Conservation (phyloP, 2,113 vertebrate genomes). For the Syngnathus floridae region DNA sequence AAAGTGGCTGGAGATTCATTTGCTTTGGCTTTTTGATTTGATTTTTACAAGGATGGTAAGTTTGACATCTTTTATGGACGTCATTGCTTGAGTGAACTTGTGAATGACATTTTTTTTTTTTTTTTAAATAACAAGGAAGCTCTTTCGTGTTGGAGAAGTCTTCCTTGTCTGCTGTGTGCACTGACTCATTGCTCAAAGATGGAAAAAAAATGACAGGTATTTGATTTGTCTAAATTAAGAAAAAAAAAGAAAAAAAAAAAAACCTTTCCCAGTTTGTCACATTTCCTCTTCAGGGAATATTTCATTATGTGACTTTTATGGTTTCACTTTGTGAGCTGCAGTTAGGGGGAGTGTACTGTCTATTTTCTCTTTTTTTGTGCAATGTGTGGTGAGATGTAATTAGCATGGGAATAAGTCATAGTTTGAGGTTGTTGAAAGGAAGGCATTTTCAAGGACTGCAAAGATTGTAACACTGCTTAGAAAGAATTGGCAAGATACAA, state of each 20-base stretch:
- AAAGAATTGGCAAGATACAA: neutral
- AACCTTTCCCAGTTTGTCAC: no score
- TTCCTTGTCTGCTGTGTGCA: neutral
- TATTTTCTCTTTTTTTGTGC: neutral
- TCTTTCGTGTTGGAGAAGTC: neutral
- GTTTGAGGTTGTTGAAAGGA: slow-evolving; percentile 3
- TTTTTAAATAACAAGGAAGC: neutral
- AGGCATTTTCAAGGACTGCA: slow-evolving; percentile 1
- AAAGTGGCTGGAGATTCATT: neutral
- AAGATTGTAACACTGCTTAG: neutral
- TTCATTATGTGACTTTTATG: no score
- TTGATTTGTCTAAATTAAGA: neutral
- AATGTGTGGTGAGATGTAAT: neutral
- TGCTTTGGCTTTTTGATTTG: neutral
- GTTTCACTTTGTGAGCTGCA: no score
- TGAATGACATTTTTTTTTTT: slow-evolving; percentile 11
- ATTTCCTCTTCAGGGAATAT: no score
- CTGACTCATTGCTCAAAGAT: neutral
- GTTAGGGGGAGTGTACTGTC: no score
- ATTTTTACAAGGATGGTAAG: neutral
- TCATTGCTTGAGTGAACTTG: slow-evolving; percentile 8
- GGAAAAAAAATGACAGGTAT: neutral
- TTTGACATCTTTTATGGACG: slow-evolving; percentile 6
- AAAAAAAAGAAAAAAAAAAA: no score
- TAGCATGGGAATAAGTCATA: neutral